Evolutionary conservation across 2,888 invertebrate genomes (phyloP).

Genomic region (Punctoribates punctum): DNA sequence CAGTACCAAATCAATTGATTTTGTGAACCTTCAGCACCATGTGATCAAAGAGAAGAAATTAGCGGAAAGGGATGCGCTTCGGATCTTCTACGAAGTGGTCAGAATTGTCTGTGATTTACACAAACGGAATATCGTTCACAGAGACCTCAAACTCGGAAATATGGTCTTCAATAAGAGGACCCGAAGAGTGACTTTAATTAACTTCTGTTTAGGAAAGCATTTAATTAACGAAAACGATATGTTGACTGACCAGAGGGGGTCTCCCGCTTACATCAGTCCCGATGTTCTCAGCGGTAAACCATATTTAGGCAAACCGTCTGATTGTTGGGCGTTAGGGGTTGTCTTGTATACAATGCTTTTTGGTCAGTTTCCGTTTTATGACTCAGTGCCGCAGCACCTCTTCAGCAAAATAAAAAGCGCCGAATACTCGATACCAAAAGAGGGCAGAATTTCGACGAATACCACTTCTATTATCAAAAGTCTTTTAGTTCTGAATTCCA

Average conservation of each 20-base stretch:
- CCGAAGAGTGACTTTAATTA: slow-evolving; percentile 63
- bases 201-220: slow-evolving; percentile 73
- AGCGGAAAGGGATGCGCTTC: slow-evolving; percentile 67
- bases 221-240: slow-evolving; percentile 68
- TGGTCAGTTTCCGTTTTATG: slow-evolving; percentile 76
- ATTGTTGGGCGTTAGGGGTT: slow-evolving; percentile 78
- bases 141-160: slow-evolving; percentile 72
- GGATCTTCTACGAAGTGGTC: slow-evolving; percentile 71
- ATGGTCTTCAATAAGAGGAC: slow-evolving; percentile 68
- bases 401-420: slow-evolving; percentile 72
- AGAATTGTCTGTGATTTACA: slow-evolving; percentile 69
- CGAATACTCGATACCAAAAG: slow-evolving; percentile 66
- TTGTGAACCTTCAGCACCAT: slow-evolving; percentile 69
- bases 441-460: slow-evolving; percentile 62
- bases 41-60: slow-evolving; percentile 72
- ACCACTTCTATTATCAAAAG: slow-evolving; percentile 66
- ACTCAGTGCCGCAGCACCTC: slow-evolving; percentile 67
- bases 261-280: slow-evolving; percentile 75
- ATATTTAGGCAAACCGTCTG: slow-evolving; percentile 72
- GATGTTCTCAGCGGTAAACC: slow-evolving; percentile 72
- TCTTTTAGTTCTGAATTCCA: slow-evolving; percentile 66
- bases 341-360: slow-evolving; percentile 74
- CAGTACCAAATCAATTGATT: slow-evolving; percentile 55
- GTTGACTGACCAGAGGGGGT: slow-evolving; percentile 70
- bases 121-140: slow-evolving; percentile 71